Percentiles rank a stretch among this genome's conserved stretches.
Conservation (phyloP, 2,888 invertebrate genomes). For the Drosophila mimetica region DNA sequence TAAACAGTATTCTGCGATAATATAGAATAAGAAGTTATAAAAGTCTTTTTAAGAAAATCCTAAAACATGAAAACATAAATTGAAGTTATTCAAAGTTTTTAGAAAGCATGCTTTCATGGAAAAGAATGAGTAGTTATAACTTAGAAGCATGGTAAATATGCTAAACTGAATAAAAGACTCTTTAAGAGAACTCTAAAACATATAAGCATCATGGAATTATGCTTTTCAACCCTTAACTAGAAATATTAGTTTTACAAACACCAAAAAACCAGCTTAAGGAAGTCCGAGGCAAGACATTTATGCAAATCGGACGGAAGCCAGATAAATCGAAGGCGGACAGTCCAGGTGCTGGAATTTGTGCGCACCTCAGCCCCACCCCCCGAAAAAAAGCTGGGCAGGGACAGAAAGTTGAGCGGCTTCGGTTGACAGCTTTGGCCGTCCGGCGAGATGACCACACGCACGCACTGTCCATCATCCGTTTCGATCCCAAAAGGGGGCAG, state of each 20-base stretch:
- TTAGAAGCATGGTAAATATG: too few species aligned
- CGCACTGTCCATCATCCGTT: constrained; percentile 60
- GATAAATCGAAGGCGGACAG: constrained; percentile 36
- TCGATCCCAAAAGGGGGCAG: constrained; percentile 6
- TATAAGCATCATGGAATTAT: too few species aligned
- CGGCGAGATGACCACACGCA: constrained; percentile 50
- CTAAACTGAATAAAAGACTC: too few species aligned
- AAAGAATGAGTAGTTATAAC: too few species aligned
- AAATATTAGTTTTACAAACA: not conserved
- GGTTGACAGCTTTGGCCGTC: constrained; percentile 36
- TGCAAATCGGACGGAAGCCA: constrained; percentile 53
- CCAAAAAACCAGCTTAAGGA: constrained; percentile 13
- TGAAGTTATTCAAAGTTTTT: too few species aligned
- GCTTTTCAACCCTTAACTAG: too few species aligned
- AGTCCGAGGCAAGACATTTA: constrained; percentile 12
- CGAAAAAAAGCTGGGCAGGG: constrained; percentile 6
- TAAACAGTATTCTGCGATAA: too few species aligned
- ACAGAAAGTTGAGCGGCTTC: constrained; percentile 41
- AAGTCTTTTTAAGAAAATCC: too few species aligned
- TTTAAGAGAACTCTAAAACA: too few species aligned
- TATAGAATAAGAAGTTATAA: too few species aligned
- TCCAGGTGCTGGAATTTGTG: constrained; percentile 45
- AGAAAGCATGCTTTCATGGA: too few species aligned
- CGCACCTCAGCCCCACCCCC: constrained; percentile 6
- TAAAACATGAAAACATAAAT: too few species aligned